phyloP scores from a whole-genome alignment of 2,797 vertebrate species.

The Eupleurogrammus muticus region DNA sequence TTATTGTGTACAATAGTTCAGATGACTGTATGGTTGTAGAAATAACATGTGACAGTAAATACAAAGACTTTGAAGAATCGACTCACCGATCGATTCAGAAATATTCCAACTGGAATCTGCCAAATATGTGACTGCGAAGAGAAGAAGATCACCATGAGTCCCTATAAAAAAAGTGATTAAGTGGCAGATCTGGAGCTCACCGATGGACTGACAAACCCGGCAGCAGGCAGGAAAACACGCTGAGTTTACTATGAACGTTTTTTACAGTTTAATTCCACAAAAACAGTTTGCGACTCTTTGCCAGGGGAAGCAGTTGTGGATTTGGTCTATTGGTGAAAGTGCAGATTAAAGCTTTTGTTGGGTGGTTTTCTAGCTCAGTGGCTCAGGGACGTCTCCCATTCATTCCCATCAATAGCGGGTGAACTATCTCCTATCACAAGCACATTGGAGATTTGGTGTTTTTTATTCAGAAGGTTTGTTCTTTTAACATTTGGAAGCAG shows the following conservation, averaged over 20 bases:
- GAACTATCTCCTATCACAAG: slow-evolving; percentile 32
- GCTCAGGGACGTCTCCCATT: slow-evolving; percentile 30
- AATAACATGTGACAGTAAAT: neutral
- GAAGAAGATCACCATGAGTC: too few relatives aligned
- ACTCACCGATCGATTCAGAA: too few relatives aligned
- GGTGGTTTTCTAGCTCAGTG: slow-evolving; percentile 48
- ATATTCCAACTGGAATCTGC: neutral
- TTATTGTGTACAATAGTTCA: too few relatives aligned
- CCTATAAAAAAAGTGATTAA: too few relatives aligned
- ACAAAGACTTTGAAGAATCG: too few relatives aligned
- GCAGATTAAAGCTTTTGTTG: slow-evolving; percentile 71
- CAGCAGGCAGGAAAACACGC: too few relatives aligned
- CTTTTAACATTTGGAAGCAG: neutral
- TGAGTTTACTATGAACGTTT: slow-evolving; percentile 12
- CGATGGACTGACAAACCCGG: too few relatives aligned
- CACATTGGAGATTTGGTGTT: slow-evolving; percentile 10
- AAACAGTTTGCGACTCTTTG: slow-evolving; percentile 49
- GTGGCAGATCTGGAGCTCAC: too few relatives aligned
- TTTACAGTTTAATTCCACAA: slow-evolving; percentile 38
- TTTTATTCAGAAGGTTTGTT: neutral
- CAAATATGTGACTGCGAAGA: neutral
- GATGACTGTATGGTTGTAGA: neutral
- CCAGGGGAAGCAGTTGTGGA: slow-evolving; percentile 40
- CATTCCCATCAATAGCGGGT: slow-evolving; percentile 30
- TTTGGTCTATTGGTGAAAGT: slow-evolving; percentile 55